A percentile compares a stretch with the other conserved stretches of the same genome.
phyloP scores from a whole-genome alignment of 2,113 vertebrate genomes.

The Vulpes ferrilata region DNA sequence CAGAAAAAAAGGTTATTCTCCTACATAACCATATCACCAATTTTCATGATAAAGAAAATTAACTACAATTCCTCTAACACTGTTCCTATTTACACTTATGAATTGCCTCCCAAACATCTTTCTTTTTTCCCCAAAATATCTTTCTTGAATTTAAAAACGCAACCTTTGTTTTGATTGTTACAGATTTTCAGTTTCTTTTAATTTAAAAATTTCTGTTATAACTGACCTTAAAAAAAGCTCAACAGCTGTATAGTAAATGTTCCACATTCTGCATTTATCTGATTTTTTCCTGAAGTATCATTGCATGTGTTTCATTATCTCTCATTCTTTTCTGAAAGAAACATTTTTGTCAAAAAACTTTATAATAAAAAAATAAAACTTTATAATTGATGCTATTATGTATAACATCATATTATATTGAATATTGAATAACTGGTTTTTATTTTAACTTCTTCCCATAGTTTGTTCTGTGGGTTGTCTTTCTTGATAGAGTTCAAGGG shows the following conservation, averaged over 20 bases:
- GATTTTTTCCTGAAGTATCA: slow-evolving; percentile 28
- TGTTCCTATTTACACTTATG: background rate
- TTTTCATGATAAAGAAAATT: background rate
- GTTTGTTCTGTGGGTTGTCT: background rate
- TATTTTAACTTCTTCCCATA: background rate
- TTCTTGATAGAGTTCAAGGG: background rate
- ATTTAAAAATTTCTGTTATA: background rate
- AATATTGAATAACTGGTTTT: background rate
- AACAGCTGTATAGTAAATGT: background rate
- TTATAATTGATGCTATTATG: background rate
- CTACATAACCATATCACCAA: background rate
- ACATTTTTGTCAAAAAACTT: background rate
- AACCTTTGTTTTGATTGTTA: background rate
- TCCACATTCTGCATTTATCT: slow-evolving; percentile 12
- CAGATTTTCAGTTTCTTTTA: background rate
- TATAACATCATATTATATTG: background rate
- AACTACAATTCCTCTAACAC: background rate
- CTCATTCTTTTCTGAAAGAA: background rate
- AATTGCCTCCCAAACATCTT: background rate
- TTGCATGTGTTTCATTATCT: background rate
- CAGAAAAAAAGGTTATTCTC: background rate
- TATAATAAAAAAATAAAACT: background rate
- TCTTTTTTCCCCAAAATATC: background rate
- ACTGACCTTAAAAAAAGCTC: background rate
- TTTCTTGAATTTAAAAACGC: background rate